Base-by-base conservation (phyloP, 2,113 vertebrate species). In the Chionis minor region DNA sequence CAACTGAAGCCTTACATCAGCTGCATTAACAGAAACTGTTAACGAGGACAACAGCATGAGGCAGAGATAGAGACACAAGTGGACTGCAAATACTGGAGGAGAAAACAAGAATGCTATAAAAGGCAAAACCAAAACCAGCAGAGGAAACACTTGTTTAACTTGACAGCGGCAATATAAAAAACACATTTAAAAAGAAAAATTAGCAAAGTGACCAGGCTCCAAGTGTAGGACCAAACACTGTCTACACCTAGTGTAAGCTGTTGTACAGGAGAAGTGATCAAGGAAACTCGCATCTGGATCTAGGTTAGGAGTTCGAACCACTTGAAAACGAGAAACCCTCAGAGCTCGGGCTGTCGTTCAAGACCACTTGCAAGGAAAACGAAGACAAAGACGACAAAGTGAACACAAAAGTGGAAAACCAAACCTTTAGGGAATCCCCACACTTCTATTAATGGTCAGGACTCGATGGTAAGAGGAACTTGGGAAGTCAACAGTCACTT, bases 341-440 rank as follows among this genome's bases (percentile, higher is more conserved):
- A 47, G n/a, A 63, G 33, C 20, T 85, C 0, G 0, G 16, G 42
- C 9, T 66, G 10, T 51, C 3, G 1, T 26, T 69, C 44, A 80
- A 86, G 45, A 65, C 9, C 40, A 62, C 62, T 35, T 80, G 45
- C 62, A 74, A 92, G 15, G 42, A 69, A 94, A 94, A 67, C 0
- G 1, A 93, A 89, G 59, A 66, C 45, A 45, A 62, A 79, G 82
- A 81, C 0, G 3, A 52, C 14, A 59, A 81, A 67, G n/a, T 4
- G 44, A 91, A 80, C 27, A 77, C 22, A 62, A n/a, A 91, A 73
- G 40, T 1, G 18, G 65, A 40, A 85, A 38, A 91, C 9, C 96
- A 70, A 95, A 97, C 96, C 96, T 97, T 72, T 24, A 86, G 28
- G 33, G 62, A 82, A 47, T 62, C 18, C 70, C 4, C 28, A 58